phyloP scores from a whole-genome alignment of 2,113 vertebrate genomes.

The Myrmophylax atrothorax region DNA sequence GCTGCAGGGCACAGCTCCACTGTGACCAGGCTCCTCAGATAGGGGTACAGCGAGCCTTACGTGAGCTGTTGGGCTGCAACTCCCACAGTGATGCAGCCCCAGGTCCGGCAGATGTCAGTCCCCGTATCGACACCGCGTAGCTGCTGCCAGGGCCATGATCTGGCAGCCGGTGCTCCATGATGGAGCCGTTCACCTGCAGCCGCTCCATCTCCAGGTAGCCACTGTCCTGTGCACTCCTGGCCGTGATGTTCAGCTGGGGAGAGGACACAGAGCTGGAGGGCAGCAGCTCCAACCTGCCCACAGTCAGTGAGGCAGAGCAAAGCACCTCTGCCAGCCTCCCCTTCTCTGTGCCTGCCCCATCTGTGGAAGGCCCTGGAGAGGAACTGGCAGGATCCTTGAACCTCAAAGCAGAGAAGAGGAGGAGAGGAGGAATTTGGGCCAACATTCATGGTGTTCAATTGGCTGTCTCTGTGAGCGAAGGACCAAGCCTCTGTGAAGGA shows the following conservation, averaged over 20 bases:
- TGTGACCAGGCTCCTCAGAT: background rate
- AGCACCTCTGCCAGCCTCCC: background rate
- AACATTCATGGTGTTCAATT: fast-evolving
- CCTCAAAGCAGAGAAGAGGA: background rate
- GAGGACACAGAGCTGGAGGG: background rate
- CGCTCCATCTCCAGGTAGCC: background rate
- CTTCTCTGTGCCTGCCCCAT: background rate
- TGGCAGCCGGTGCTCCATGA: background rate
- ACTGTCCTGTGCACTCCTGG: fast-evolving
- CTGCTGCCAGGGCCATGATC: background rate
- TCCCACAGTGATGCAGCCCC: background rate
- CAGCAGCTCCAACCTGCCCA: background rate
- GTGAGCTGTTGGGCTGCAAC: background rate
- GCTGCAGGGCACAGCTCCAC: background rate
- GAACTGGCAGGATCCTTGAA: background rate
- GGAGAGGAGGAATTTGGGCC: background rate
- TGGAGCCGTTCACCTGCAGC: background rate
- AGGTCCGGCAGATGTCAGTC: background rate
- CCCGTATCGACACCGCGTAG: background rate
- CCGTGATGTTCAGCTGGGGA: background rate
- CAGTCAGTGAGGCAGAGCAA: fast-evolving
- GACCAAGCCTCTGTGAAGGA: background rate
- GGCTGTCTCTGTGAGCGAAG: background rate
- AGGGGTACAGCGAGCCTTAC: background rate
- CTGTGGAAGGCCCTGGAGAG: fast-evolving